Evolutionary conservation across 2,797 vertebrate species (phyloP), one percentile per base, ranked within the genome.

Genomic region (Paedocypris micromegethes): DNA sequence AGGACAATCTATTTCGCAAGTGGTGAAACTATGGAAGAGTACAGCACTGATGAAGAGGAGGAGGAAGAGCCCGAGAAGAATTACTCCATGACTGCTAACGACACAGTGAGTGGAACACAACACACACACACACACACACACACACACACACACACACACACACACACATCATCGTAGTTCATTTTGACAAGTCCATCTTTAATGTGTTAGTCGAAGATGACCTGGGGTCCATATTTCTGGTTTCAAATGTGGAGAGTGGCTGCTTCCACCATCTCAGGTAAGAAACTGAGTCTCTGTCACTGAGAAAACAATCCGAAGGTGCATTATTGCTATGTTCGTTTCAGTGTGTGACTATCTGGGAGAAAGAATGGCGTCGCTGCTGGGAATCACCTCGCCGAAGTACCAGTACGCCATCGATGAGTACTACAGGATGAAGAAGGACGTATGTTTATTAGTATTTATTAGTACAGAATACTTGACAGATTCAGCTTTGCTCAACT

Each of bases 381-480:
- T 98, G 58, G 95, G 97, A 54, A 95, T 98, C 85, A 98, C 94
- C 42, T 88, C 92, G 68, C 95, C 97, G 3, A 99, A 99, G 84
- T 99, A 99, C 84, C 96, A 99, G 3, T 98, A 98, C 76, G 97
- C 96, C 38, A 97, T 99, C 6, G 96, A 98, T 74, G 97, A 99
- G 78, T 99, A 97, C 85, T 97, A 98, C 87, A 91, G 94, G 70
- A 94, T 97, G 81, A 98, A 97, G 83, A 96, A 93, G 81, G 97
- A 98, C 93, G 96, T 98, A 74, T 49, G 8, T 64, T 6, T 6
- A 40, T 7, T 6, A 9, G 41, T 49, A 60, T 48, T 1, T 43
- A 37, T 55, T 47, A 5, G 46, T 8, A 5, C 3, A 8, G 5
- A 47, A 5, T 47, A 5, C 5, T 3, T 47, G 8, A 47, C 46